Percentiles rank a stretch among this genome's conserved stretches.
phyloP scores from a whole-genome alignment of 1,140 invertebrate species.

The Melitaea cinxia region DNA sequence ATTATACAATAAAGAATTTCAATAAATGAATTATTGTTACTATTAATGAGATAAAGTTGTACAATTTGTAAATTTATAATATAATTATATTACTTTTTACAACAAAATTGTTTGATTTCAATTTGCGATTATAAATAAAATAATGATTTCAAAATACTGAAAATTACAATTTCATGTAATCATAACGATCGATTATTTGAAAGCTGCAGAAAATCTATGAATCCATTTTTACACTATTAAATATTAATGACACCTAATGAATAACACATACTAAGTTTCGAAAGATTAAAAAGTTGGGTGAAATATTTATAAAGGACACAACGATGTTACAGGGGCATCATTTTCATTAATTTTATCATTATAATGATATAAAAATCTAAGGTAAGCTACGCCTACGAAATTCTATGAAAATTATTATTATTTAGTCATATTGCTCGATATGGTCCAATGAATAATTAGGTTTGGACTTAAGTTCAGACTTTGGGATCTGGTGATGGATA shows the following conservation, averaged over 20 bases:
- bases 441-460: slow-evolving; percentile 76
- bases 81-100: slow-evolving; percentile 5
- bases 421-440: slow-evolving; percentile 75
- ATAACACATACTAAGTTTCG: slow-evolving; percentile 12
- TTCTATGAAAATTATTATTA: slow-evolving; percentile 65
- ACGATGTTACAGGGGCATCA: slow-evolving; percentile 35
- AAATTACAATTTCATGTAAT: background rate
- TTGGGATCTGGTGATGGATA: slow-evolving; percentile 38
- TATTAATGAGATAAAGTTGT: slow-evolving; percentile 2
- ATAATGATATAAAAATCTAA: slow-evolving; percentile 72
- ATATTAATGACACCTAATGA: slow-evolving; percentile 16
- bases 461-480: slow-evolving; percentile 60
- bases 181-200: background rate
- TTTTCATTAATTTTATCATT: slow-evolving; percentile 41
- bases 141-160: background rate
- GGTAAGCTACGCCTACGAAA: slow-evolving; percentile 68
- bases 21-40: background rate
- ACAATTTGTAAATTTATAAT: slow-evolving; percentile 18
- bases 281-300: slow-evolving; percentile 16
- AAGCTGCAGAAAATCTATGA: background rate
- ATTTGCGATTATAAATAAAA: background rate
- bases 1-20: no score
- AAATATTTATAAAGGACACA: slow-evolving; percentile 37
- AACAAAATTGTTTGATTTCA: background rate
- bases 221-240: slow-evolving; percentile 1